A percentile compares a stretch with the other conserved stretches of the same genome.
These are phyloP conservation scores for Oreonectes daqikongensis DNA, from an alignment of 2,797 vertebrate genomes.

Conservation along the genomic window DNA sequence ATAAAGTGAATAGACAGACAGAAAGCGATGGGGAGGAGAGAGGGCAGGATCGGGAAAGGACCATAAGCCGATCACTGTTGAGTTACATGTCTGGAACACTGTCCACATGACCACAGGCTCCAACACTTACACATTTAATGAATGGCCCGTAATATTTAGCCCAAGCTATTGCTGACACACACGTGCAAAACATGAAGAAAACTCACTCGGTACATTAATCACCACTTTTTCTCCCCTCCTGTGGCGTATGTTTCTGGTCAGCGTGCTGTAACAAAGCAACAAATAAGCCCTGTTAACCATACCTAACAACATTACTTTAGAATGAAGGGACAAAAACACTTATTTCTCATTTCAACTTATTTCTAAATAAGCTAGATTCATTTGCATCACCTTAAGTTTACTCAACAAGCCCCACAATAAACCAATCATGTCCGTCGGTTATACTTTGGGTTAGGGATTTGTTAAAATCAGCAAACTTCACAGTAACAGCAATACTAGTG, in stretches of 20 bases:
- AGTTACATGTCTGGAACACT: too few relatives aligned
- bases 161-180: not conserved
- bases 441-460: not conserved
- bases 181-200: not conserved
- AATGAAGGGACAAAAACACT: not conserved
- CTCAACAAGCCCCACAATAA: not conserved
- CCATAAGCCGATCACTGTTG: too few relatives aligned
- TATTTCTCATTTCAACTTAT: too few relatives aligned
- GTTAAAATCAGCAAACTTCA: not conserved
- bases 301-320: not conserved
- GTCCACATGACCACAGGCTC: too few relatives aligned
- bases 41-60: too few relatives aligned
- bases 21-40: too few relatives aligned
- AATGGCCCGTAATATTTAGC: too few relatives aligned
- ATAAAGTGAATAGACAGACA: too few relatives aligned
- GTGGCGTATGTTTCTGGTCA: constrained; percentile 96
- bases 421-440: not conserved
- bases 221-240: constrained; percentile 93
- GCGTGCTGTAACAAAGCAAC: constrained; percentile 78
- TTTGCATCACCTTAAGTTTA: not conserved
- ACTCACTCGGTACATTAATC: constrained; percentile 96
- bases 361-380: too few relatives aligned
- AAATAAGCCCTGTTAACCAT: not conserved
- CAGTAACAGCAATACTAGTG: not conserved
- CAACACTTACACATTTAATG: too few relatives aligned